Conservation (phyloP, 2,113 vertebrate genomes). For the Eptatretus burgeri region DNA sequence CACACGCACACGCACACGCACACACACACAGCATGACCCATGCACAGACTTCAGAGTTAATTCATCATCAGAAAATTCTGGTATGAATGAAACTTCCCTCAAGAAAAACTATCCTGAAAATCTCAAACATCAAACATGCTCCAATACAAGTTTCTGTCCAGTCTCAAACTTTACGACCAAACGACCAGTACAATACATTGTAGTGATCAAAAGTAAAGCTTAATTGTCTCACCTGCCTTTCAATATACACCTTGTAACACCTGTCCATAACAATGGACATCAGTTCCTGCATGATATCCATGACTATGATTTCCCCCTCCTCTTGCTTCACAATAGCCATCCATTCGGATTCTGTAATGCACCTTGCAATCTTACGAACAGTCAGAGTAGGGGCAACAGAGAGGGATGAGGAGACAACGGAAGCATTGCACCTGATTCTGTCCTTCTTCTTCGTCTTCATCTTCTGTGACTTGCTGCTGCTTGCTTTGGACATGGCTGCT, state of each 20-base stretch:
- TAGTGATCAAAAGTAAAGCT: not conserved
- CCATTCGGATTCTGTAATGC: slow-evolving; percentile 20
- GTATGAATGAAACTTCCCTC: no score
- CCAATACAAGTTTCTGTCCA: no score
- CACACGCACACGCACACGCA: no score
- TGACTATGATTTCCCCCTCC: slow-evolving; percentile 18
- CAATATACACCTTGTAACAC: slow-evolving; percentile 14
- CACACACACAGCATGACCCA: no score
- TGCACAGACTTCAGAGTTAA: no score
- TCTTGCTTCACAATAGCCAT: slow-evolving; percentile 15
- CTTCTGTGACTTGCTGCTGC: no score
- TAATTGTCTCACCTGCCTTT: slow-evolving; percentile 20
- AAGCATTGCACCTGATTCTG: not conserved
- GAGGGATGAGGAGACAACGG: not conserved
- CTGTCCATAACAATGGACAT: slow-evolving; percentile 17
- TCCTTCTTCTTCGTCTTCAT: no score
- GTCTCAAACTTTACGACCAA: no score
- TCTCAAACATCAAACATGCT: no score
- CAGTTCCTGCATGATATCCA: slow-evolving; percentile 21
- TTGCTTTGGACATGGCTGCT: slow-evolving; percentile 12
- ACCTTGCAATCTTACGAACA: slow-evolving; percentile 15
- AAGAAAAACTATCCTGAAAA: no score
- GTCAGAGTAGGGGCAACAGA: slow-evolving; percentile 7
- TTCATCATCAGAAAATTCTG: no score
- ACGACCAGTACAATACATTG: no score